Evolutionary conservation across 1,140 invertebrate genomes (phyloP), one percentile per base, ranked within the genome.

Genomic region (Protaetia brevitarsis): DNA sequence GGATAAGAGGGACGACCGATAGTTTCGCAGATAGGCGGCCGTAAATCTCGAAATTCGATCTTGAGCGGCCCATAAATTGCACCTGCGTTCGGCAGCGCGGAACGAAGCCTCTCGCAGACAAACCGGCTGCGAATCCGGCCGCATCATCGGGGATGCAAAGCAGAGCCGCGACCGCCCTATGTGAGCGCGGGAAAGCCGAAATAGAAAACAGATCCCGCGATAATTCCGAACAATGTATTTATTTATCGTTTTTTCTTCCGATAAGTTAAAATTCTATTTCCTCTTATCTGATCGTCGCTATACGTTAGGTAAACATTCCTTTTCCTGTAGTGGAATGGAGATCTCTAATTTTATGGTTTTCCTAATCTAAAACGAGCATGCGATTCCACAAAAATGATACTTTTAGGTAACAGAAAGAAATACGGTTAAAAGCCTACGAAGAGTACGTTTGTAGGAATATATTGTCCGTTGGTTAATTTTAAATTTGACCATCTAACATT

Each of bases 21-120:
- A 74, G 73, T 72, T 74, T 72, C 71, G 67, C 41, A 72, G 72
- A 76, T 73, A 74, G 74, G 61, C 26, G 68, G 69, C 64, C 58
- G 73, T 76, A 76, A 76, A 76, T 76, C 74, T 73, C 66, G 65
- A 67, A 76, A 74, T 77, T 77, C 73, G 75, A 75, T 77, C 73
- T 73, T 73, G 68, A 71, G 72, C 69, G 70, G 65, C 69, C 73
- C 73, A 77, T 77, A 77, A 77, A 77, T 77, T 73, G 74, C 74
- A 77, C 74, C 72, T 77, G 75, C 70, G 74, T 73, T 74, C 72
- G 71, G 13, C 37, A 16, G 37, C 13, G 37, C 37, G 37, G 37
- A 45, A 45, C 37, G 3, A 13, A 16, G 23, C 3, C 37, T 45
- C 37, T 16, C 8, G 37, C 37, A 45, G 13, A 45, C 5, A 37